Conservation (phyloP, 2,888 invertebrate species). For the Agriopis marginaria region DNA sequence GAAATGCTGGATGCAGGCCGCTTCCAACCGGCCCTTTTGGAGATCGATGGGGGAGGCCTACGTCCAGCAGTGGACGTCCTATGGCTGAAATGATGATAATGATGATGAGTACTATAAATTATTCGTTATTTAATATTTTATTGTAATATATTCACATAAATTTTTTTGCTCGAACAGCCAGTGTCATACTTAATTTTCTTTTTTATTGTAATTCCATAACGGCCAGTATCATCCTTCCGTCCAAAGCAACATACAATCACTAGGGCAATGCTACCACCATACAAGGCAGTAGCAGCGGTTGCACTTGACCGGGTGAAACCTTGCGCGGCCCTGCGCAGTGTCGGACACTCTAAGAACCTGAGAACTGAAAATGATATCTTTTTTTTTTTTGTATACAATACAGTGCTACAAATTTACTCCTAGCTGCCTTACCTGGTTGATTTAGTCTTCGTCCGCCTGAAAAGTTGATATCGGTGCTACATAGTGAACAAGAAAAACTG, state of each 20-base stretch:
- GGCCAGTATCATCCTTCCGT: conserved; percentile 19
- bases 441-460: too few relatives aligned
- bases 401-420: background rate
- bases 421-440: too few relatives aligned
- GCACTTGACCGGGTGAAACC: conserved; percentile 68
- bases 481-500: too few relatives aligned
- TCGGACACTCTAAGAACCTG: conserved; percentile 41
- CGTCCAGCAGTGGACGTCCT: too few relatives aligned
- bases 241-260: background rate
- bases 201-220: background rate
- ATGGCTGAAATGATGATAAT: too few relatives aligned
- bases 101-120: too few relatives aligned
- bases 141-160: too few relatives aligned
- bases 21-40: too few relatives aligned
- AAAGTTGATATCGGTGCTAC: too few relatives aligned
- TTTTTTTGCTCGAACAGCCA: background rate
- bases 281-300: conserved; percentile 64
- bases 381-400: conserved; percentile 6
- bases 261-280: background rate
- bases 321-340: conserved; percentile 53
- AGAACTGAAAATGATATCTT: conserved; percentile 21
- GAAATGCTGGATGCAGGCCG: too few relatives aligned
- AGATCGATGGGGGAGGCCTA: too few relatives aligned
- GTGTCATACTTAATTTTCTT: background rate
- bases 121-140: too few relatives aligned